Evolutionary conservation across 2,113 vertebrate genomes (phyloP), one percentile per base, ranked within the genome.

Genomic region (Bolborhynchus lineola): DNA sequence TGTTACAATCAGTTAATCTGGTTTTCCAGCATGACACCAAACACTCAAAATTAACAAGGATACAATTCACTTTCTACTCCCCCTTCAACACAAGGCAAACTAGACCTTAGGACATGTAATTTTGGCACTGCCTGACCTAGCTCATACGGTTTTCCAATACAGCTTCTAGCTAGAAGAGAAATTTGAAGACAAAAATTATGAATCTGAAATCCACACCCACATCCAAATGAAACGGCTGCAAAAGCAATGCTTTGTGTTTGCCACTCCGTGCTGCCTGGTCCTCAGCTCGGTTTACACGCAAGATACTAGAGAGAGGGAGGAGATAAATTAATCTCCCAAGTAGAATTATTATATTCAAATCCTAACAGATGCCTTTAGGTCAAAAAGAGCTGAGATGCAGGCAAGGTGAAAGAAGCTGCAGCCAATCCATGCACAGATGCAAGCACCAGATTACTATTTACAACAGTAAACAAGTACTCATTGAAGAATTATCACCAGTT

Each of bases 301-400:
- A 68, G 65, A 50, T 79, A 65, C 1, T 28, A 35, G 53, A 21
- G 68, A 4, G 7, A 60, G 44, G 55, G 72, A 91, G 42, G 37
- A 88, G 42, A 92, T 35, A 86, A 95, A 94, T 83, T 89, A 71
- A 95, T 79, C 83, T 93, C 86, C 92, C 2, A 1, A 81, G 74
- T 37, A 92, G 81, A 96, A 95, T 77, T 91, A 80, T 41, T 46
- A 82, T 29, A 92, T 82, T 87, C 74, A 85, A 95, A 95, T 82
- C 65, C 55, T 57, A 94, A 89, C 52, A 82, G 90, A 96, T 80
- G 93, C 86, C 77, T 70, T 82, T 44, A 87, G 67, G 77, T 93
- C 92, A 93, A 92, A 91, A 93, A 82, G 29, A 91, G 52, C 62
- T 0, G 20, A 86, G 60, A 91, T 35, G 25, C n/a, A 80, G 69